phyloP scores from a whole-genome alignment of 2,113 vertebrate genomes.

The Cichladusa arquata region DNA sequence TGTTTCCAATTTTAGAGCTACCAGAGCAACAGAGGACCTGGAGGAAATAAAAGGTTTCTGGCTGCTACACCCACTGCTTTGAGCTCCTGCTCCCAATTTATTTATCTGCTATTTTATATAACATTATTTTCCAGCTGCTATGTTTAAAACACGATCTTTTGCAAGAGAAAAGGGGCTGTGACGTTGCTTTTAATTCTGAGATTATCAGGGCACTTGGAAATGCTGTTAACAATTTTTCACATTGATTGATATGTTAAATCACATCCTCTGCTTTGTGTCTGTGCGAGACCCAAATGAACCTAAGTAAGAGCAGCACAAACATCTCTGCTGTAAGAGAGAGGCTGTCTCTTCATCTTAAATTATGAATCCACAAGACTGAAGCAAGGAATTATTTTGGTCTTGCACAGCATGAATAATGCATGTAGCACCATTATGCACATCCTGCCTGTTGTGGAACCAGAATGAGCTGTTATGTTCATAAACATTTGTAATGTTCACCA shows the following conservation, averaged over 20 bases:
- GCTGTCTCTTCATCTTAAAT: constrained; percentile 7
- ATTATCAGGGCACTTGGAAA: not conserved
- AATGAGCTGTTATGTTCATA: not conserved
- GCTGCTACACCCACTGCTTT: not conserved
- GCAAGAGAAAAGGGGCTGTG: not conserved
- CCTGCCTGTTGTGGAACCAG: not conserved
- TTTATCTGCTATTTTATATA: not conserved
- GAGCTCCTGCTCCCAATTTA: not conserved
- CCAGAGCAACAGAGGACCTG: not conserved
- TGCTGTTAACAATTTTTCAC: not conserved
- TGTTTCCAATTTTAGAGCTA: not conserved
- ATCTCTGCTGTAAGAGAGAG: not conserved
- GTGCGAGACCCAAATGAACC: not conserved
- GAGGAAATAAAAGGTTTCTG: not conserved
- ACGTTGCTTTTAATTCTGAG: not conserved
- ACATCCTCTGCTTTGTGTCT: not conserved
- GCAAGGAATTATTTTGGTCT: not conserved
- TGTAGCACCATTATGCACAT: not conserved
- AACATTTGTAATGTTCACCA: not conserved
- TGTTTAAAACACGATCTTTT: not conserved
- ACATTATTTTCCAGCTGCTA: not conserved
- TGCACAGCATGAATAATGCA: constrained; percentile 52
- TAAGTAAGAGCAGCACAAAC: not conserved
- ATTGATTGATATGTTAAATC: not conserved
- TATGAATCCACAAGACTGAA: not conserved